Evolutionary conservation across 1,140 invertebrate genomes (phyloP).

Genomic region (Babylonia areolata): DNA sequence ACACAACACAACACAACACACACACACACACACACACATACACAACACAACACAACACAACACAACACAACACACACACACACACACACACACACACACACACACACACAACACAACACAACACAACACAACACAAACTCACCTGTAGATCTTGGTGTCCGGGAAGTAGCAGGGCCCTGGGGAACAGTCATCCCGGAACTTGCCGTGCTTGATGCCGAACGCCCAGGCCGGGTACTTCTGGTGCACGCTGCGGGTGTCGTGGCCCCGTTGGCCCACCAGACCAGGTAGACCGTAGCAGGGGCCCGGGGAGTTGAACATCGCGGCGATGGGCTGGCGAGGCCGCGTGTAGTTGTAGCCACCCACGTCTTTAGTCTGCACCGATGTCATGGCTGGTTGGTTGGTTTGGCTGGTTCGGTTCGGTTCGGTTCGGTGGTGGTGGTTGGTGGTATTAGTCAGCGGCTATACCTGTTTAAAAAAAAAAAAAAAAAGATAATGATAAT

Average conservation of each 20-base stretch:
- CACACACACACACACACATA: background rate
- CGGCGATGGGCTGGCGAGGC: conserved; percentile 91
- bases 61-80: too few relatives aligned
- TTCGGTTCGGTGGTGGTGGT: background rate
- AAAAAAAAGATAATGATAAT: too few relatives aligned
- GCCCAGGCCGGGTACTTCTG: conserved; percentile 68
- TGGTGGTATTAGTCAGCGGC: too few relatives aligned
- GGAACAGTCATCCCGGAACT: conserved; percentile 70
- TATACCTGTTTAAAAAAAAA: background rate
- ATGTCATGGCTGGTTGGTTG: background rate
- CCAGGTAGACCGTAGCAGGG: conserved; percentile 79
- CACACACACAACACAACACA: too few relatives aligned
- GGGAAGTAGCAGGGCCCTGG: conserved; percentile 60
- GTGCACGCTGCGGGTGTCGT: conserved; percentile 73
- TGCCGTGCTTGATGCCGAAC: conserved; percentile 71
- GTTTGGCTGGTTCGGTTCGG: background rate
- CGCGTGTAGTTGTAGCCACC: conserved; percentile 77
- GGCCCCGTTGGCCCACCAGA: conserved; percentile 68
- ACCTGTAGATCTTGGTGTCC: conserved; percentile 30
- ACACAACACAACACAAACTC: too few relatives aligned
- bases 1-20: too few relatives aligned
- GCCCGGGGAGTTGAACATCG: conserved; percentile 92
- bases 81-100: too few relatives aligned
- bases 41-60: too few relatives aligned
- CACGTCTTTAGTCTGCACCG: conserved; percentile 25